Conservation (phyloP, 2,113 vertebrate genomes). For the Clupea harengus region DNA sequence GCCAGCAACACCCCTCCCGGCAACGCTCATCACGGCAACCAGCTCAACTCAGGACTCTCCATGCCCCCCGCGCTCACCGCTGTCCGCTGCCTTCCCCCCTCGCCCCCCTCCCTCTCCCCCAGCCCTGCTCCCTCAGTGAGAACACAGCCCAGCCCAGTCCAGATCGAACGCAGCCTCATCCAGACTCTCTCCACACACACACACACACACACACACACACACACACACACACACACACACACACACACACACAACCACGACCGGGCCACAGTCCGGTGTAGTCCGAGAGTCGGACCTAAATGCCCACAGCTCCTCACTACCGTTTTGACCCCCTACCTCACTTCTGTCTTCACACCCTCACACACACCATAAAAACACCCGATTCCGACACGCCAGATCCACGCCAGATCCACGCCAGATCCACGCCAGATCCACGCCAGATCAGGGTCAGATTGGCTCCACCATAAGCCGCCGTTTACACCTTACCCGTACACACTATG, state of each 20-base stretch:
- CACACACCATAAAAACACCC: background rate
- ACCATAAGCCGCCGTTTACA: no score
- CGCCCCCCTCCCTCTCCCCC: background rate
- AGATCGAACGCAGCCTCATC: background rate
- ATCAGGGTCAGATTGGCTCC: no score
- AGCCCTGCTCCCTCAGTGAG: background rate
- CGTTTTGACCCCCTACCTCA: background rate
- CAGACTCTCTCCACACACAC: no score
- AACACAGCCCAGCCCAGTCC: background rate
- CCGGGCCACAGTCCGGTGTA: background rate
- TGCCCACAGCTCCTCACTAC: background rate
- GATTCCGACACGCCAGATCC: no score
- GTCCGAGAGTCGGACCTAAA: background rate
- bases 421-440: no score
- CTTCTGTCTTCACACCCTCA: background rate
- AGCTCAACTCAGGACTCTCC: conserved; percentile 33
- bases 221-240: no score
- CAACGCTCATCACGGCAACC: conserved; percentile 38
- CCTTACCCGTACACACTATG: no score
- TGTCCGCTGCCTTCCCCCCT: background rate
- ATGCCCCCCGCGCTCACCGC: background rate
- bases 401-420: no score
- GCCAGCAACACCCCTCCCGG: conserved; percentile 23
- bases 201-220: no score
- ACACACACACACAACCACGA: no score